Percentiles rank a stretch among this genome's conserved stretches.
Conservation (phyloP, 2,797 vertebrate genomes). For the Characodon lateralis region DNA sequence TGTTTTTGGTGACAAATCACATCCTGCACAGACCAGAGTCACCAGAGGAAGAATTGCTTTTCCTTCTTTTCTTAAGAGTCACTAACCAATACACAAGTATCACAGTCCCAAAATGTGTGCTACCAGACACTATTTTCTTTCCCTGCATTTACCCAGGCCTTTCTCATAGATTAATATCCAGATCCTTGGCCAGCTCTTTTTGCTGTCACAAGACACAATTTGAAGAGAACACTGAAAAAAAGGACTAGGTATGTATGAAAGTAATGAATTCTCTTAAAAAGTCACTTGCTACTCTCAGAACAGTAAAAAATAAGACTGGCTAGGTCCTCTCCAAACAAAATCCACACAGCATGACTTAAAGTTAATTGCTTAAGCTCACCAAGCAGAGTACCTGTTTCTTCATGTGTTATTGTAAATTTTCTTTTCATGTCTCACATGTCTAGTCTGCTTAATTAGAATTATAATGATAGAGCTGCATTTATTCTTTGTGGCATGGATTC, state of each 20-base stretch:
- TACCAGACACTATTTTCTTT: neutral
- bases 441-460: neutral
- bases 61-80: neutral
- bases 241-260: neutral
- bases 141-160: neutral
- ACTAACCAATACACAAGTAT: neutral
- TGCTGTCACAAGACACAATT: too few relatives aligned
- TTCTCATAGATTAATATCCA: neutral
- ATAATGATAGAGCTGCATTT: too few relatives aligned
- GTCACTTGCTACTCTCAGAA: neutral
- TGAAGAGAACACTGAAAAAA: neutral
- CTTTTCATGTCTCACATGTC: neutral
- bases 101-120: neutral
- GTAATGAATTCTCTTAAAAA: neutral
- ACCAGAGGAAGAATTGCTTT: neutral
- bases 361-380: neutral
- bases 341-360: neutral
- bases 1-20: neutral
- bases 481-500: too few relatives aligned
- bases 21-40: neutral
- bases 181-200: neutral
- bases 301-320: neutral
- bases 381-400: neutral
- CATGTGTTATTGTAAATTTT: neutral
- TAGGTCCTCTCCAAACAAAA: neutral